Evolutionary conservation across 2,113 vertebrate genomes (phyloP).

Genomic region (Dasypus novemcinctus): DNA sequence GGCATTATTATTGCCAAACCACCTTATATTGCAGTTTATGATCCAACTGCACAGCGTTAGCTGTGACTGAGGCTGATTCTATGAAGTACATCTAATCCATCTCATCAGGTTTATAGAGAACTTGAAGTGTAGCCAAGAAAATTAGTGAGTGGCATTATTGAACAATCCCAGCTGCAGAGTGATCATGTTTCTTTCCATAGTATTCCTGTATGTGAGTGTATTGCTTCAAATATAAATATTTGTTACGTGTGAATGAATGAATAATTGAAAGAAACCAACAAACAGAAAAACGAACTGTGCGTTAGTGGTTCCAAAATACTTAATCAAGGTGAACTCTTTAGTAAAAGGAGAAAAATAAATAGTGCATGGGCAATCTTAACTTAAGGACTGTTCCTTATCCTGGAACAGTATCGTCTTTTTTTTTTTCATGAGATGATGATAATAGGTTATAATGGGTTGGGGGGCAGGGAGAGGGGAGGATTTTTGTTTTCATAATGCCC

Average conservation of each 20-base stretch:
- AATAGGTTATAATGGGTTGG: not conserved
- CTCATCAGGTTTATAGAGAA: slow-evolving; percentile 57
- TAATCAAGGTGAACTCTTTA: not conserved
- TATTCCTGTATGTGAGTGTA: not conserved
- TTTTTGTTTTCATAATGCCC: not conserved
- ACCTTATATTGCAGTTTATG: not conserved
- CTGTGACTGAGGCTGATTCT: slow-evolving; percentile 50
- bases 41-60: slow-evolving; percentile 48
- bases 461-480: rapidly evolving
- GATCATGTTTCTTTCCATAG: slow-evolving; percentile 26
- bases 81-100: slow-evolving; percentile 54
- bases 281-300: not conserved
- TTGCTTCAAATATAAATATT: slow-evolving; percentile 41
- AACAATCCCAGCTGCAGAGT: slow-evolving; percentile 54
- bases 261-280: not conserved
- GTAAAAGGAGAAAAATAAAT: too few species aligned
- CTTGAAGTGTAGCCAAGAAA: slow-evolving; percentile 65
- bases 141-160: slow-evolving; percentile 52
- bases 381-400: not conserved
- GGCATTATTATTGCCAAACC: not conserved
- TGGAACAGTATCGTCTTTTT: not conserved
- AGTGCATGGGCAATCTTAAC: not conserved
- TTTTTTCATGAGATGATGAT: not conserved
- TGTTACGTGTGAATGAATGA: slow-evolving; percentile 40
- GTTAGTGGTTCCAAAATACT: not conserved